These are phyloP conservation scores for Mycalesis mineus DNA, from an alignment of 2,888 invertebrate species.

Conservation along the genomic window DNA sequence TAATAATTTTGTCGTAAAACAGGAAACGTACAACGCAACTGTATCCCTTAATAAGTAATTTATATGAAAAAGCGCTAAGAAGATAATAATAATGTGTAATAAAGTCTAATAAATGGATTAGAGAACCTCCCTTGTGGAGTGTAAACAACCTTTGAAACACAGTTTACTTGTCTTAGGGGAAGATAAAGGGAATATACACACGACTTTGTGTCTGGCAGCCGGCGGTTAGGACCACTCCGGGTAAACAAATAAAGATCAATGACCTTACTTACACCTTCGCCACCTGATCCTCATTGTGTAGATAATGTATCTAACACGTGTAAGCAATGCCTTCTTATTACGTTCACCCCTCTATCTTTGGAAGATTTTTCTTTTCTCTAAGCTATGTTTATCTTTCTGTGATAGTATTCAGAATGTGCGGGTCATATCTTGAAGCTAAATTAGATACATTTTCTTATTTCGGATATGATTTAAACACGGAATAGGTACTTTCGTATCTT, in stretches of 20 bases:
- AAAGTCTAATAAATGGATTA: constrained; percentile 8
- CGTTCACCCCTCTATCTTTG: background rate
- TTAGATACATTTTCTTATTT: too few relatives aligned
- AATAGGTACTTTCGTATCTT: too few relatives aligned
- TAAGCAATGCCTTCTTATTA: constrained; percentile 9
- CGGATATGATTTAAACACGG: too few relatives aligned
- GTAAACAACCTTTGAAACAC: constrained; percentile 42
- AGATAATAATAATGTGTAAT: constrained; percentile 4
- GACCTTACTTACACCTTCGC: constrained; percentile 47
- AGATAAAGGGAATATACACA: constrained; percentile 47
- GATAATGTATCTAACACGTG: constrained; percentile 12
- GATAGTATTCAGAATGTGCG: too few relatives aligned
- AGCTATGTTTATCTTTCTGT: too few relatives aligned
- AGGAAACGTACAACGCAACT: background rate
- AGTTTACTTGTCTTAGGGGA: constrained; percentile 44
- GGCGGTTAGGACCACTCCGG: constrained; percentile 37
- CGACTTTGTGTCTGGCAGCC: constrained; percentile 44
- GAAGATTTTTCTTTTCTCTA: background rate
- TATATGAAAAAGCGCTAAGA: background rate
- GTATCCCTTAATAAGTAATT: background rate
- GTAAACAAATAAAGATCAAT: constrained; percentile 64
- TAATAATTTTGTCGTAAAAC: background rate
- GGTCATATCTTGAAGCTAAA: too few relatives aligned
- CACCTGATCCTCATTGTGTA: constrained; percentile 44
- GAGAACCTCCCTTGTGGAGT: constrained; percentile 19